Base-by-base conservation (phyloP, 2,888 invertebrate species). In the Pachycephus smyrnensis region DNA sequence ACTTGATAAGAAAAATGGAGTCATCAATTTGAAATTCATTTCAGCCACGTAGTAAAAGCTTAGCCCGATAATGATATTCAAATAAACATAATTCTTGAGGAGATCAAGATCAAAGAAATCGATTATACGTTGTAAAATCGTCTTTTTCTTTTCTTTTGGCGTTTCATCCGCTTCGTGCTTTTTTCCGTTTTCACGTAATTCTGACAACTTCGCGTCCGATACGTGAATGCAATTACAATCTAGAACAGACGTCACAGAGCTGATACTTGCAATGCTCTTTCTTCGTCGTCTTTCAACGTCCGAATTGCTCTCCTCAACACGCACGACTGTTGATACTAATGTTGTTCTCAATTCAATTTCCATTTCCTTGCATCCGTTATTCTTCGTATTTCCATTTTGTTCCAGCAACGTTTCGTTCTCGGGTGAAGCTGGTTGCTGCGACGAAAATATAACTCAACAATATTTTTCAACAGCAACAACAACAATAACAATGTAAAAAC, bases 1-100 rank as follows among this genome's bases (percentile, higher is more conserved):
- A 87, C 93, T 93, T 74, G 93, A 92, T 82, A 95, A 94, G 89
- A 95, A 95, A 90, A 95, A 95, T 23, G 95, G 95, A 71, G 94
- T 95, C 73, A 95, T 93, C 95, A 95, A 94, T 90, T 95, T 95
- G 90, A 95, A 95, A 88, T 95, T 95, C 90, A 95, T 93, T 89
- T 95, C 95, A 75, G 95, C 95, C 77, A 95, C 95, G 92, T 95
- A 96, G 91, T 95, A 95, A 69, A 95, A 93, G 68, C 95, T 95
- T 76, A 95, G 92, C 11, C 95, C 96, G 79, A 95, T 94, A 82
- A 95, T 93, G 86, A 96, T 93, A 89, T 96, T 96, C 88, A 96
- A 92, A 92, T 95, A 96, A 78, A 94, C 94, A 89, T 94, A 94
- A 92, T 95, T 95, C 92, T 94, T 95, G 76, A 96, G 91, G 86